Percentiles rank a stretch among this genome's conserved stretches.
These are phyloP conservation scores for Lithobates pipiens DNA, from an alignment of 2,797 vertebrate species.

Conservation along the genomic window DNA sequence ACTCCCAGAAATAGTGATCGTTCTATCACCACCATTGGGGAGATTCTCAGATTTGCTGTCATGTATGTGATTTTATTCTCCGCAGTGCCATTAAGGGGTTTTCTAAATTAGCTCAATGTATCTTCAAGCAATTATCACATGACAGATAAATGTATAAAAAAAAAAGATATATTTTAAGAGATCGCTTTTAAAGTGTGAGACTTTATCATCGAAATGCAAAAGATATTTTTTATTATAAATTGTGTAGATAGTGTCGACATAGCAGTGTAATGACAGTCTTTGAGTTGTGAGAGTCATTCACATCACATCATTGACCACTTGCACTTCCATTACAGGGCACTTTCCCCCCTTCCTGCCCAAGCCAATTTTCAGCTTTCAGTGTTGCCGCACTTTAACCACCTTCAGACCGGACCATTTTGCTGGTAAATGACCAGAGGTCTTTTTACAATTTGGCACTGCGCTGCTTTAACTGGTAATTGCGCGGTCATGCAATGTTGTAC, in stretches of 20 bases:
- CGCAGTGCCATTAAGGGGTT: slow-evolving; percentile 12
- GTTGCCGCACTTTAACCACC: no score
- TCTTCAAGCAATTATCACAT: slow-evolving; percentile 27
- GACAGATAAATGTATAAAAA: neutral
- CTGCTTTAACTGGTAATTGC: no score
- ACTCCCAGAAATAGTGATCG: slow-evolving; percentile 10
- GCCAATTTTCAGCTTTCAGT: no score
- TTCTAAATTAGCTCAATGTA: slow-evolving; percentile 25
- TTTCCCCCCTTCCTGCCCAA: no score
- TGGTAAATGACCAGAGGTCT: no score
- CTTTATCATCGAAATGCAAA: slow-evolving; percentile 15
- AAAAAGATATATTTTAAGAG: neutral
- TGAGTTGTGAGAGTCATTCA: no score
- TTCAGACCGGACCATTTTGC: no score
- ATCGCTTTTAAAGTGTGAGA: neutral
- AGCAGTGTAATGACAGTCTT: no score
- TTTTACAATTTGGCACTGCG: no score
- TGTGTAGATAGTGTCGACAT: neutral
- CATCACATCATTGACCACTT: no score
- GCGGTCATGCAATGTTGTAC: no score
- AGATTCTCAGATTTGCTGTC: neutral
- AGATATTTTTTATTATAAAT: neutral
- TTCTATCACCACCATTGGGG: neutral
- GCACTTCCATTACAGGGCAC: no score
- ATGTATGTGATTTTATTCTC: neutral